Evolutionary conservation across 2,888 invertebrate species (phyloP), one percentile per base, ranked within the genome.

Genomic region (Ochropleura plecta): DNA sequence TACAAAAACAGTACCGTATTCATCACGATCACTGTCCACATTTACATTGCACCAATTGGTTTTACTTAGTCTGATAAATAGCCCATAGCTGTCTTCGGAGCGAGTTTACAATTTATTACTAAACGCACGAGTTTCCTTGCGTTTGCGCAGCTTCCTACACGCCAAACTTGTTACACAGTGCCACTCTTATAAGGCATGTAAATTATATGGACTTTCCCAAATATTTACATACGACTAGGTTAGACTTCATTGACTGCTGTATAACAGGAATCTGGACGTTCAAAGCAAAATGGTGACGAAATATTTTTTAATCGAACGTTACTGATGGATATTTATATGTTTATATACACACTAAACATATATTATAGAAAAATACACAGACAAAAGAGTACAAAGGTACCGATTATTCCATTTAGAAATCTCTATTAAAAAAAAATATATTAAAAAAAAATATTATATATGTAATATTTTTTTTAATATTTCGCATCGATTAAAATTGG

Each of bases 51-150:
- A 40, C 79, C 81, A 79, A 81, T 83, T 83, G 81, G 81, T 83
- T 83, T 81, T 71, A 81, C 81, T 81, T 82, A 83, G 3, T 51
- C 66, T 82, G 82, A 83, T 83, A 80, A 82, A 82, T 83, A 68
- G 84, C 76, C 70, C 49, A 55, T 55, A 72, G 70, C 84, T 81
- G 81, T 81, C 81, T 53, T 63, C 75, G 12, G 60, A 80, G 81
- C 76, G 18, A 65, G 76, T 84, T 76, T n/a, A 53, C 76, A 62
- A 82, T 80, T 82, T 82, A 82, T 80, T 83, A 64, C 70, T 40
- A 14, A 80, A 51, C 46, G 67, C 60, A 79, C 63, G 20, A 48
- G 60, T 82, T 79, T 81, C 48, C 81, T 68, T 62, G 65, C 49
- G 46, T 55, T 68, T 55, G 48, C 18, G 70, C 66, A 20, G 18